These are phyloP conservation scores for Laticauda laticaudata DNA, from an alignment of 2,113 vertebrate genomes.

Conservation along the genomic window DNA sequence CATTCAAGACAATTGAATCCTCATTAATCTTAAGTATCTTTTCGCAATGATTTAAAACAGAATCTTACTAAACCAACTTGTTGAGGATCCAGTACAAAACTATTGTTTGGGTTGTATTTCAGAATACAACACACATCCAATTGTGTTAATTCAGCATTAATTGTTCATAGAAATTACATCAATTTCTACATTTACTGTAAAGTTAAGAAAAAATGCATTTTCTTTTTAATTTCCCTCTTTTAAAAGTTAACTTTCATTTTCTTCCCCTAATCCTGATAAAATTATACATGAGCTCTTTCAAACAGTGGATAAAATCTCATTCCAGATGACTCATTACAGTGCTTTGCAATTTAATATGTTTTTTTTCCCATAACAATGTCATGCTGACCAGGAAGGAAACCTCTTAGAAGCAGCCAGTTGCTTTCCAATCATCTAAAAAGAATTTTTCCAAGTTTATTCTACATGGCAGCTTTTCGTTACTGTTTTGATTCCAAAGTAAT, in stretches of 20 bases:
- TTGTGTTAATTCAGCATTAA: not conserved
- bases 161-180: not conserved
- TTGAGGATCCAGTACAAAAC: not conserved
- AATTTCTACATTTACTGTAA: not conserved
- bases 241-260: not conserved
- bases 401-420: constrained; percentile 41
- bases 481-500: constrained; percentile 35
- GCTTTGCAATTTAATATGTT: constrained; percentile 43
- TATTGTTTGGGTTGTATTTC: not conserved
- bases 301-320: constrained; percentile 21
- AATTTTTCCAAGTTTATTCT: constrained; percentile 53
- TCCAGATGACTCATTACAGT: constrained; percentile 28
- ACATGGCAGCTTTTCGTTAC: constrained; percentile 3
- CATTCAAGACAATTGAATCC: not conserved
- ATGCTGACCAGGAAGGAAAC: constrained; percentile 39
- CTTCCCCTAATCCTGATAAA: not conserved
- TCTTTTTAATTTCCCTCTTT: constrained; percentile 6
- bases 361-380: constrained; percentile 17
- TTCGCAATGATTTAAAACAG: not conserved
- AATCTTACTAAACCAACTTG: not conserved
- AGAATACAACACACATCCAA: not conserved
- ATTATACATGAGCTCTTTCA: not conserved
- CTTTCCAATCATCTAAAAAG: constrained; percentile 32
- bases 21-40: not conserved
- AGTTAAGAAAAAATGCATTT: not conserved